Base-by-base conservation (phyloP, 2,113 vertebrate genomes). In the Pholis gunnellus region DNA sequence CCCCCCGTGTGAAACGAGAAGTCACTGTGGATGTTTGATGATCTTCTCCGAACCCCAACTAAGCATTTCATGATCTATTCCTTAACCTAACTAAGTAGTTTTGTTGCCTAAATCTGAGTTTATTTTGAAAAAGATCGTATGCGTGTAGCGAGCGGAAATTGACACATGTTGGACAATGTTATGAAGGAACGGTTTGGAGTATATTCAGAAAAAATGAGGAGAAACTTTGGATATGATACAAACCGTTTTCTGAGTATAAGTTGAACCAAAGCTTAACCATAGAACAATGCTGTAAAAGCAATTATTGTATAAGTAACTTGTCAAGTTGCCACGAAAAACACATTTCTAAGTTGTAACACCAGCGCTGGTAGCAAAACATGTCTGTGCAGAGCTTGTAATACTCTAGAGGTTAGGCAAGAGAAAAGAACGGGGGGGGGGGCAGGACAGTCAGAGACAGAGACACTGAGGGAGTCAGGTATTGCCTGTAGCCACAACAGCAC, bases 401-500 rank as follows among this genome's bases (percentile, higher is more conserved):
- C 72, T 68, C 22, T 13, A 13, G 17, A 60, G 57, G 77, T 70
- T 36, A 79, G 42, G 66, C 1, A 1, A 48, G 13, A 73, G 31
- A 72, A 27, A 17, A 52, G 67, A 52, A 18, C n/a, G 48, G 36
- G 36, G 36, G 36, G 36, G 36, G 36, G 36, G 81, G 83, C 74
- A 69, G 46, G 77, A 38, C 57, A 83, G 68, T 83, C 65, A 74
- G 65, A 82, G 69, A 75, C 63, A 57, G 46, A 86, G 59, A 81
- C 79, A 74, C 74, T 27, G 70, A 78, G 20, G 67, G 78, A 88
- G 85, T 88, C 77, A 31, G 75, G 72, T 81, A 59, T 73, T 29
- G 83, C 83, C 80, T 79, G 83, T 48, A 71, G 87, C 75, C 69
- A 73, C 65, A 80, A 54, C 80, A 81, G 74, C 66, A 78, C 86